Percentiles rank a stretch among this genome's conserved stretches.
These are phyloP conservation scores for Beris chalybata DNA, from an alignment of 2,888 invertebrate genomes.

Conservation along the genomic window DNA sequence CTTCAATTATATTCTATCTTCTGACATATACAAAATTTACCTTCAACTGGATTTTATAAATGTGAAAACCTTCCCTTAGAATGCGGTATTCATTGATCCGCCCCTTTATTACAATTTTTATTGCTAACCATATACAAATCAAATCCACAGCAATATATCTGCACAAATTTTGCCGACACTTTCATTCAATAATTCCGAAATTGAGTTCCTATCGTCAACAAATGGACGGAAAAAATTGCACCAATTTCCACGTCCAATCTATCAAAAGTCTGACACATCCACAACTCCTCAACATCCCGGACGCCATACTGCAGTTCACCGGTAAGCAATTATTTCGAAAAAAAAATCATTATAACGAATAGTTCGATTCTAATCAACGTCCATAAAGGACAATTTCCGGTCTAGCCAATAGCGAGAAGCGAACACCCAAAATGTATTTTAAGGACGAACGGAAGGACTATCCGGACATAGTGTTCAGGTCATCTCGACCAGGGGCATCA, in stretches of 20 bases:
- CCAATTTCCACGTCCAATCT: conserved; percentile 8
- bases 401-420: conserved; percentile 18
- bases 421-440: neutral
- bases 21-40: no score
- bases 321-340: conserved; percentile 4
- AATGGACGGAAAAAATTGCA: conserved; percentile 6
- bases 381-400: conserved; percentile 29
- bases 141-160: no score
- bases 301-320: conserved; percentile 2
- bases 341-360: conserved; percentile 18
- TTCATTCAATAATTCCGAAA: neutral
- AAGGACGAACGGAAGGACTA: conserved; percentile 2
- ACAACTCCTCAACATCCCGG: neutral
- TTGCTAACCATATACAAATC: no score
- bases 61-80: no score
- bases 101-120: no score
- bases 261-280: conserved; percentile 10
- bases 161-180: no score
- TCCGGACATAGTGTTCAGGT: neutral
- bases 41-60: no score
- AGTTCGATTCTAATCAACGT: conserved; percentile 16
- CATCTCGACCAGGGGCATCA: conserved; percentile 16
- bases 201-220: conserved; percentile 4
- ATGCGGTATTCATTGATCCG: no score
- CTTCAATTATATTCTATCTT: no score